Percentiles rank a stretch among this genome's conserved stretches.
phyloP scores from a whole-genome alignment of 2,797 vertebrate genomes.

The Stomatorhinus walkeri region DNA sequence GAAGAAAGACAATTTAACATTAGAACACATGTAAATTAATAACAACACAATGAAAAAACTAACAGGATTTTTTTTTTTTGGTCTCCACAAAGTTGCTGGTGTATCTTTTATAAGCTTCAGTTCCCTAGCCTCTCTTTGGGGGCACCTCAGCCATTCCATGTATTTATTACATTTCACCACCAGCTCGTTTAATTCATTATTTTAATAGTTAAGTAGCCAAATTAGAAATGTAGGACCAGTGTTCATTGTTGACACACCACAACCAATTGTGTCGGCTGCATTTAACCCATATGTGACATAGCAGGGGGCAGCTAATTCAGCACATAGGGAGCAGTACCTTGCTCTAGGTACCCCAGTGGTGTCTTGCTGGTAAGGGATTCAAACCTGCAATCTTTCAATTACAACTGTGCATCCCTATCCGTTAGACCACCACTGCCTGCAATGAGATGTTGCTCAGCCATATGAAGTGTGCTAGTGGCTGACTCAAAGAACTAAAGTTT shows the following conservation, averaged over 20 bases:
- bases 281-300: background rate
- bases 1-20: background rate
- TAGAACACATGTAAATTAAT: background rate
- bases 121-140: background rate
- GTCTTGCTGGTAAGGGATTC: background rate
- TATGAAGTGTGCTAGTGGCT: background rate
- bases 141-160: background rate
- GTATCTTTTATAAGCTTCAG: background rate
- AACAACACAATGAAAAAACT: background rate
- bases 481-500: background rate
- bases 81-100: background rate
- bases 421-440: background rate
- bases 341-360: background rate
- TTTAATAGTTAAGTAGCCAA: background rate
- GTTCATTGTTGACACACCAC: background rate
- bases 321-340: background rate
- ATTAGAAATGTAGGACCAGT: background rate
- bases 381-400: background rate
- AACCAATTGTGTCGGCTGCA: background rate
- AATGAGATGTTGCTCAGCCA: background rate
- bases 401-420: rapidly evolving
- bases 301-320: background rate
- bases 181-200: background rate
- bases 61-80: background rate
- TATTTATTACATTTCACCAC: background rate